Evolutionary conservation across 2,888 invertebrate species (phyloP), one percentile per base, ranked within the genome.

Genomic region (Troides aeacus): DNA sequence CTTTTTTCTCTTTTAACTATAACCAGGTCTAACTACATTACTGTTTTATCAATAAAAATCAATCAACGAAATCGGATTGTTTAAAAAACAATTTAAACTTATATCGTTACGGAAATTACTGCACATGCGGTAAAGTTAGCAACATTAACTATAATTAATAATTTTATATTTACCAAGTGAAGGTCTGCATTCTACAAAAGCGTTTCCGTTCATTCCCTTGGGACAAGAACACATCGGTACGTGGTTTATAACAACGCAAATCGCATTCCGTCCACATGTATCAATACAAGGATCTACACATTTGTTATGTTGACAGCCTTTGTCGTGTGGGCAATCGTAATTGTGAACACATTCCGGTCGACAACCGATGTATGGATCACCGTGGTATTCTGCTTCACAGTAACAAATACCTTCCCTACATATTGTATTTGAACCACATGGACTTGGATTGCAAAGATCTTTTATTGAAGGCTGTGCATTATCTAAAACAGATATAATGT

Each of bases 231-330:
- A 96, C 88, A 95, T 94, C 59, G 95, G 95, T 72, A 95, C 94
- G 78, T 96, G 96, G 75, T 96, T 95, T 76, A 95, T 94, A 2
- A 95, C 95, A 74, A 95, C 94, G 78, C 96, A 96, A 68, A 94
- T 89, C 12, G 96, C 96, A 79, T 95, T 95, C 71, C 93, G 80
- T 7, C 95, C 96, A 80, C 96, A 96, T 15, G 95, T 95, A 74
- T 95, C 95, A 62, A 94, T 93, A 80, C 96, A 96, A 36, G 96
- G 96, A 85, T 96, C 94, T n/a, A 92, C 79, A 78, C 96, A 96
- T 84, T 96, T 95, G 80, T 95, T 94, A 78, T 93, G 86, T 74
- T 94, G 92, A 76, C 96, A 96, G 58, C 95, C 95, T 78, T 94
- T 94, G 74, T 94, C 93, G 71, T 92, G 84, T 21, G 93, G 84